Percentiles rank a stretch among this genome's conserved stretches.
phyloP scores from a whole-genome alignment of 2,113 vertebrate species.

The Tenrec ecaudatus region DNA sequence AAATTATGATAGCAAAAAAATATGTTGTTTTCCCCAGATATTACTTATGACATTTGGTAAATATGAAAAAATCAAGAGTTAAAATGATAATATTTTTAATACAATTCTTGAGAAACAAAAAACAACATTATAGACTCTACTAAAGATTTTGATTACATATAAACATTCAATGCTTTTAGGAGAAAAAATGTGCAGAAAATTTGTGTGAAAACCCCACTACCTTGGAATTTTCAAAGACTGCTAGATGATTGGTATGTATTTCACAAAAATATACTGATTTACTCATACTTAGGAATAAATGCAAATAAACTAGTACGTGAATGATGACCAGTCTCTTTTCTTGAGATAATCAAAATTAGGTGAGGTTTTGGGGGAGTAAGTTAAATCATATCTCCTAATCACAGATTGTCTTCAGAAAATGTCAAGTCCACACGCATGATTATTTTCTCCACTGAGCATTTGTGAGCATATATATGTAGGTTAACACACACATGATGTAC shows the following conservation, averaged over 20 bases:
- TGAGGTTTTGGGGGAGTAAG: not conserved
- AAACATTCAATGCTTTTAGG: not conserved
- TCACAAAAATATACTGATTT: not conserved
- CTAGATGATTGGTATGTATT: too few species aligned
- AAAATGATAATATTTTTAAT: constrained; percentile 4
- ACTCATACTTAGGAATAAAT: not conserved
- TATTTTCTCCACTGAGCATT: not conserved
- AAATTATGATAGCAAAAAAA: not conserved
- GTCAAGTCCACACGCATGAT: not conserved
- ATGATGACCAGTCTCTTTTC: not conserved
- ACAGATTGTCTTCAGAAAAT: too few species aligned
- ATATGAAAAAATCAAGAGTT: not conserved
- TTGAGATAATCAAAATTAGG: not conserved
- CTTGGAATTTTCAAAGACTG: not conserved
- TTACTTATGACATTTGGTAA: not conserved
- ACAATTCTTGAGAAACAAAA: not conserved
- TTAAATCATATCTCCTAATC: too few species aligned
- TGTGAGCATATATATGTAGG: not conserved
- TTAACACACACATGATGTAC: too few species aligned
- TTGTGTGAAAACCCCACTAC: not conserved
- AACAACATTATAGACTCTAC: not conserved
- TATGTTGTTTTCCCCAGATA: not conserved
- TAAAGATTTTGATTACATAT: not conserved
- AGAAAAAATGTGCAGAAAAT: not conserved
- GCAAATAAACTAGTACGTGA: not conserved